Conservation (phyloP, 2,113 vertebrate genomes). For the Microcebus lehilahytsara region DNA sequence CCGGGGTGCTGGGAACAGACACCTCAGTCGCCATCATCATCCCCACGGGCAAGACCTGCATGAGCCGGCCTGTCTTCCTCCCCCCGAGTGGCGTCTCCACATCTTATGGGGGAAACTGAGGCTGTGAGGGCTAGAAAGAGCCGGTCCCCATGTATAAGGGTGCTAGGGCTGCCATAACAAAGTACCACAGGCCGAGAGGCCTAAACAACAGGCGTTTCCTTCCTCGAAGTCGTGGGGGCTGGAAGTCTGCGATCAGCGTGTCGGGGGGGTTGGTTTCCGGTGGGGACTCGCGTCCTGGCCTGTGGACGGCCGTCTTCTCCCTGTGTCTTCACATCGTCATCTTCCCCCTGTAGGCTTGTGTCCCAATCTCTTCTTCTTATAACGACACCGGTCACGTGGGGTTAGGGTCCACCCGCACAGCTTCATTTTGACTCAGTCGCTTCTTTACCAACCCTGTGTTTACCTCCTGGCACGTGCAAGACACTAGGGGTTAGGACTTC, state of each 20-base stretch:
- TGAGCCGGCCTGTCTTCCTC: not conserved
- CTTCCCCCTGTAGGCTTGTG: not conserved
- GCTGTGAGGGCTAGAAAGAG: not conserved
- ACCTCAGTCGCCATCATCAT: no score
- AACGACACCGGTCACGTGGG: not conserved
- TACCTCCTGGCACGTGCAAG: not conserved
- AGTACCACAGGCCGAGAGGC: not conserved
- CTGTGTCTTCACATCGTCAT: accelerated
- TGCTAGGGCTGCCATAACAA: not conserved
- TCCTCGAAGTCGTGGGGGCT: not conserved
- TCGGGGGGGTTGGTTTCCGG: not conserved
- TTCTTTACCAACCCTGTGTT: not conserved
- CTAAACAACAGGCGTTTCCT: not conserved
- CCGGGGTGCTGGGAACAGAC: not conserved
- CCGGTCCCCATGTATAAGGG: not conserved
- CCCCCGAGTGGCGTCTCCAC: accelerated
- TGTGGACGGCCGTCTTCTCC: accelerated
- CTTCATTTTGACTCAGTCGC: not conserved
- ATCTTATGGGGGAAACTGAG: not conserved
- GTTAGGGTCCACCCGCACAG: accelerated
- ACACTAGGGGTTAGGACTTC: not conserved
- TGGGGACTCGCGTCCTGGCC: not conserved
- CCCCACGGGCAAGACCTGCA: not conserved
- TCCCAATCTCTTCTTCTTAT: not conserved
- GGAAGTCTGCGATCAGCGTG: not conserved